Conservation (phyloP, 2,113 vertebrate genomes). For the Lasiurus borealis region DNA sequence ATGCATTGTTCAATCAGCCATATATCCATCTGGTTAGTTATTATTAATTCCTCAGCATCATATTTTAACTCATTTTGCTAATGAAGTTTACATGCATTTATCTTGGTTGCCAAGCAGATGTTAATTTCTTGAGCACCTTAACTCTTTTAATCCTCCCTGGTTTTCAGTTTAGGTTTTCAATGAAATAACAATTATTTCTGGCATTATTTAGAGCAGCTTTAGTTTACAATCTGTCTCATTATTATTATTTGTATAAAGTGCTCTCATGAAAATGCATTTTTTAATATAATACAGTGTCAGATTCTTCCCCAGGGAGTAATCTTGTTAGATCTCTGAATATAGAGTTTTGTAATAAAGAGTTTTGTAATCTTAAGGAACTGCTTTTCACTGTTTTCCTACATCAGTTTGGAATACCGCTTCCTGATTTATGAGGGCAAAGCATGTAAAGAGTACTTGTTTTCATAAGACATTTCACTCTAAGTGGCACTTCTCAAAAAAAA, state of each 20-base stretch:
- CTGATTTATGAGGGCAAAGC: constrained; percentile 22
- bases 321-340: constrained; percentile 5
- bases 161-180: not conserved
- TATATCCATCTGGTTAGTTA: not conserved
- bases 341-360: not conserved
- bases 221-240: not conserved
- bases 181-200: not conserved
- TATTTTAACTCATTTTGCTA: constrained; percentile 3
- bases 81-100: not conserved
- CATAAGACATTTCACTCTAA: constrained; percentile 56
- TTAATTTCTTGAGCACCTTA: constrained; percentile 38
- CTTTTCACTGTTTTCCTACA: constrained; percentile 52
- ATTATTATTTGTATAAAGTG: constrained; percentile 20
- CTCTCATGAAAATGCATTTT: constrained; percentile 27
- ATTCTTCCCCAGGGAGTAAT: not conserved
- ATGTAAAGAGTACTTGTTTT: constrained; percentile 57
- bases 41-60: not conserved
- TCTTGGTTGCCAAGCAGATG: not conserved
- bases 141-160: not conserved
- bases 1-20: not conserved
- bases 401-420: constrained; percentile 59
- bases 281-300: not conserved
- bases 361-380: constrained; percentile 18
- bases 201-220: not conserved
- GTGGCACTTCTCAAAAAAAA: constrained; percentile 72